These are phyloP conservation scores for Leptinotarsa rubiginosa DNA, from an alignment of 2,888 invertebrate genomes.

Conservation along the genomic window DNA sequence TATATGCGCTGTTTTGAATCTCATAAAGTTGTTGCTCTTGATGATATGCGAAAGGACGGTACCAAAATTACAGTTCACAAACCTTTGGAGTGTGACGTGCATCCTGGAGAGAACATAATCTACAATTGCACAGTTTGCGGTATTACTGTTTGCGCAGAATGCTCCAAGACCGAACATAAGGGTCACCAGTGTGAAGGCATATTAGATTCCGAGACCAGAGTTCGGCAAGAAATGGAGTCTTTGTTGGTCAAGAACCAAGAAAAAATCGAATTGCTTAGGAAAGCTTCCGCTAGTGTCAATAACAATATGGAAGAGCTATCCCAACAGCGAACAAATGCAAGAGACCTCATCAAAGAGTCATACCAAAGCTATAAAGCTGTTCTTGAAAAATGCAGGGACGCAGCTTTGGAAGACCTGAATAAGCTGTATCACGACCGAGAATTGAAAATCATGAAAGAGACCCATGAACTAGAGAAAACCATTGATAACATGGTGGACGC, in stretches of 20 bases:
- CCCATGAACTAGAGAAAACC: constrained; percentile 83
- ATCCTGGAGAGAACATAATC: constrained; percentile 85
- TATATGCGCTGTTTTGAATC: constrained; percentile 98
- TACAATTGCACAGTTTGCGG: constrained; percentile 91
- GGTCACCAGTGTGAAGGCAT: constrained; percentile 88
- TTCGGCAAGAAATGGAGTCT: constrained; percentile 81
- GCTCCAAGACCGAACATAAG: constrained; percentile 85
- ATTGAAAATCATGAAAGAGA: constrained; percentile 89
- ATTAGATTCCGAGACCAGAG: constrained; percentile 79
- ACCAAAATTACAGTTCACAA: constrained; percentile 88
- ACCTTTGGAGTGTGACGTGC: constrained; percentile 86
- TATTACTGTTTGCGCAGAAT: constrained; percentile 89
- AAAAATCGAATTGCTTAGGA: constrained; percentile 81
- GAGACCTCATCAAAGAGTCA: constrained; percentile 83
- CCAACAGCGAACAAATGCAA: constrained; percentile 87
- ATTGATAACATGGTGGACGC: constrained; percentile 88
- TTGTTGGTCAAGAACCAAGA: constrained; percentile 81
- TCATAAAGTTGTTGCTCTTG: constrained; percentile 90
- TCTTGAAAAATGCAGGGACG: constrained; percentile 84
- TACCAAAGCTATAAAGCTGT: constrained; percentile 83
- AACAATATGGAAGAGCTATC: constrained; percentile 88
- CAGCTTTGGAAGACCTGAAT: constrained; percentile 78
- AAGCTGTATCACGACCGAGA: constrained; percentile 86
- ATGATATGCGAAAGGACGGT: constrained; percentile 82
- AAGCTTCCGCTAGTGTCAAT: constrained; percentile 80